Evolutionary conservation across 2,888 invertebrate species (phyloP).

Genomic region (Harmothoe impar): DNA sequence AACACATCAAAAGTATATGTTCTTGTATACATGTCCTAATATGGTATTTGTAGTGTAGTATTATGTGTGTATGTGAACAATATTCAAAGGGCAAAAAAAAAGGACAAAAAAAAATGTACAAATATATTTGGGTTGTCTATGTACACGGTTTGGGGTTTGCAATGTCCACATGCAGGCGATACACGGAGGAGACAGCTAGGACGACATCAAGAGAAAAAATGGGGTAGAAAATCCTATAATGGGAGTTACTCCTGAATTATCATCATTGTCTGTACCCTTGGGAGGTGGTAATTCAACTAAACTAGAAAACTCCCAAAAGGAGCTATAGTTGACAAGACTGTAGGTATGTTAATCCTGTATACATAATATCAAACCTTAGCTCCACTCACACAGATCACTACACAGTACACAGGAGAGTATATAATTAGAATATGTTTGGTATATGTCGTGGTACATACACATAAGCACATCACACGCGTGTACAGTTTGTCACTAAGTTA

Average conservation of each 20-base stretch:
- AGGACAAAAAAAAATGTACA: too few relatives aligned
- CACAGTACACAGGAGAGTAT: too few relatives aligned
- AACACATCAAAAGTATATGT: not conserved
- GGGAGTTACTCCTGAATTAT: too few relatives aligned
- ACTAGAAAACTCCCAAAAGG: too few relatives aligned
- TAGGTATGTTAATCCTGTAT: too few relatives aligned
- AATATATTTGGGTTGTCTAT: not conserved
- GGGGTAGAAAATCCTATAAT: too few relatives aligned
- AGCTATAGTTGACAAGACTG: too few relatives aligned
- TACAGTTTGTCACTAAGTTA: not conserved
- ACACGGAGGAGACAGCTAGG: too few relatives aligned
- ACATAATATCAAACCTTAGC: not conserved
- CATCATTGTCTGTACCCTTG: too few relatives aligned
- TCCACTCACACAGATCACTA: not conserved
- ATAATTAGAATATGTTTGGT: not conserved
- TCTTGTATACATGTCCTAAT: not conserved
- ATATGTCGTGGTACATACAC: constrained; percentile 11
- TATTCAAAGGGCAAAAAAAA: not conserved
- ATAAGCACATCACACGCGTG: constrained; percentile 40
- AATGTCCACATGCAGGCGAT: too few relatives aligned
- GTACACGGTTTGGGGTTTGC: not conserved
- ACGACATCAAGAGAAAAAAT: too few relatives aligned
- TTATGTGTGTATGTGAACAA: not conserved
- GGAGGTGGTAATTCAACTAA: too few relatives aligned
- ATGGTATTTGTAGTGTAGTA: not conserved